Percentiles rank a stretch among this genome's conserved stretches.
phyloP scores from a whole-genome alignment of 2,113 vertebrate genomes.

The Syngnathoides biaculeatus region DNA sequence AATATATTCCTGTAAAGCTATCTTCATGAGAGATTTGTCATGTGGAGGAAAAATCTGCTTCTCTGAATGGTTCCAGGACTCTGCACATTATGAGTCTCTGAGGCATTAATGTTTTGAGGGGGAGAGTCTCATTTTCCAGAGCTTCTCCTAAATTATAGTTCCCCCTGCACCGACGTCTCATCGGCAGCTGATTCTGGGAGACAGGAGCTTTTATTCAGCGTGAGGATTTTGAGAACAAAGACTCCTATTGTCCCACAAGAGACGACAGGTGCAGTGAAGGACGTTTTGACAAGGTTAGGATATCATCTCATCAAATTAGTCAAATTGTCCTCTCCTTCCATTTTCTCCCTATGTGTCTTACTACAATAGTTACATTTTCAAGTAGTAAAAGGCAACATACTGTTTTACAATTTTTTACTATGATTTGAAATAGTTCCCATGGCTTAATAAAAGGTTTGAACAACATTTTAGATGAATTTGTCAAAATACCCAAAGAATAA shows the following conservation, averaged over 20 bases:
- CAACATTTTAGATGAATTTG: too few species aligned
- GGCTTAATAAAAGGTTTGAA: too few species aligned
- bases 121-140: conserved; percentile 32
- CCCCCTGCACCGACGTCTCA: conserved; percentile 20
- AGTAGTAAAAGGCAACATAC: background rate
- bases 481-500: too few species aligned
- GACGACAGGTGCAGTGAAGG: conserved; percentile 41
- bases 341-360: background rate
- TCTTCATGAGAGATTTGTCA: conserved; percentile 46
- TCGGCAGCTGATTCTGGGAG: conserved; percentile 18
- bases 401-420: background rate
- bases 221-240: conserved; percentile 39
- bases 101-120: conserved; percentile 44
- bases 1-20: conserved; percentile 48
- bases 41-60: conserved; percentile 29
- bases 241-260: conserved; percentile 28
- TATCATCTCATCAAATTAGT: conserved; percentile 32
- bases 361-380: background rate
- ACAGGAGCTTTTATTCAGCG: conserved; percentile 37
- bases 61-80: conserved; percentile 51
- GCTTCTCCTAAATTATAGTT: conserved; percentile 38
- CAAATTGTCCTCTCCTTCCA: conserved; percentile 9
- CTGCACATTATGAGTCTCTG: conserved; percentile 37
- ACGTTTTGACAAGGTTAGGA: conserved; percentile 29
- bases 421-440: too few species aligned